Percentiles rank a stretch among this genome's conserved stretches.
phyloP scores from a whole-genome alignment of 2,888 invertebrate genomes.

The Xylota segnis region DNA sequence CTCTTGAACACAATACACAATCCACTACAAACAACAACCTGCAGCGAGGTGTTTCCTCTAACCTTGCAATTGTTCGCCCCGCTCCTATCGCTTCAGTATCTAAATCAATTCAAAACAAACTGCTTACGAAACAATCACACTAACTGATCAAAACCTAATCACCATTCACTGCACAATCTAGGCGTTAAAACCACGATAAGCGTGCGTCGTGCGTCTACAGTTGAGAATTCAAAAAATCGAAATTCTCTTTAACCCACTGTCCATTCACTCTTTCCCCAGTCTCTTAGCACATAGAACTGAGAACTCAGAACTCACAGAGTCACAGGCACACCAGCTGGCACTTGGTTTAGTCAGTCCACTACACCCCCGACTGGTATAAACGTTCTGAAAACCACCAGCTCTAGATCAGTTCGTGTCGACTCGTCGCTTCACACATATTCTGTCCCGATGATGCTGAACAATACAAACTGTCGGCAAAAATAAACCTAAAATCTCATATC shows the following conservation, averaged over 20 bases:
- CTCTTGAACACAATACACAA: background rate
- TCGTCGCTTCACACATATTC: constrained; percentile 32
- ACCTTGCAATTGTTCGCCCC: background rate
- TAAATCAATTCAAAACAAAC: background rate
- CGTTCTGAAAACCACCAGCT: constrained; percentile 47
- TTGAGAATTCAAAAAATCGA: constrained; percentile 25
- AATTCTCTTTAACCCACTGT: constrained; percentile 21
- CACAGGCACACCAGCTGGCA: constrained; percentile 39
- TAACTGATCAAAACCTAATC: background rate
- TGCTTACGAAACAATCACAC: background rate
- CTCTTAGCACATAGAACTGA: constrained; percentile 16
- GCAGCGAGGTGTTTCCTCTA: background rate
- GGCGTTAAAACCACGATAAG: background rate
- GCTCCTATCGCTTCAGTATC: background rate
- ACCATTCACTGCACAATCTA: background rate
- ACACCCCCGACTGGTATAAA: constrained; percentile 49
- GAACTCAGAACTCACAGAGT: background rate
- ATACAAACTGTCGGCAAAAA: background rate
- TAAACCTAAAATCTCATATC: background rate
- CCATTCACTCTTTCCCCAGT: constrained; percentile 17
- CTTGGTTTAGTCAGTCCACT: background rate
- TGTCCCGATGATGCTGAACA: background rate
- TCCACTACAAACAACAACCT: background rate
- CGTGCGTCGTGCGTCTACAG: background rate
- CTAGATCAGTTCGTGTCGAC: constrained; percentile 56